Percentiles rank a stretch among this genome's conserved stretches.
Evolutionary conservation across 2,888 invertebrate genomes (phyloP).

Genomic region (Stenolophus ochropezus): DNA sequence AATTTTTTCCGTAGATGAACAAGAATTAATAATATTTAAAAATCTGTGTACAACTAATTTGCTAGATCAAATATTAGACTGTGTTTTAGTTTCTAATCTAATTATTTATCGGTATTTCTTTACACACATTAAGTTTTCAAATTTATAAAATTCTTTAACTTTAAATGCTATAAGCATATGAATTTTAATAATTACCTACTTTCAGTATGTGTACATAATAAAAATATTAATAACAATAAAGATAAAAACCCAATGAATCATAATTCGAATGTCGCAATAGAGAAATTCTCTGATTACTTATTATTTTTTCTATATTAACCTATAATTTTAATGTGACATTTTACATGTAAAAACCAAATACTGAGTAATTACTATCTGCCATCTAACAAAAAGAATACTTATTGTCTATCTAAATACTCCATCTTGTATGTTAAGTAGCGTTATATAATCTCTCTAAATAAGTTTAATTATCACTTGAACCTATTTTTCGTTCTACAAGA

Average conservation of each 20-base stretch:
- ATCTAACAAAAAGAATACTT: not conserved
- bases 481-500: not conserved
- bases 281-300: not conserved
- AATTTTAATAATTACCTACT: too few species aligned
- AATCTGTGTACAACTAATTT: too few species aligned
- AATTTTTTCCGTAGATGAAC: too few species aligned
- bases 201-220: too few species aligned
- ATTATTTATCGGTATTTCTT: too few species aligned
- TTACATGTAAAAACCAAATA: not conserved
- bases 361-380: not conserved
- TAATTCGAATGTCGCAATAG: not conserved
- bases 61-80: too few species aligned
- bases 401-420: not conserved
- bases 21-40: too few species aligned
- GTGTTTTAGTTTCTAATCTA: too few species aligned
- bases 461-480: not conserved
- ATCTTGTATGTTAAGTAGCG: not conserved
- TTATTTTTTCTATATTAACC: not conserved
- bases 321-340: not conserved
- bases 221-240: too few species aligned
- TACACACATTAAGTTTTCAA: too few species aligned
- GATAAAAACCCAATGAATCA: not conserved
- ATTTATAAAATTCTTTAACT: too few species aligned
- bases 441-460: slow-evolving; percentile 4
- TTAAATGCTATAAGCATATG: too few species aligned